Percentiles rank a stretch among this genome's conserved stretches.
These are phyloP conservation scores for Tyria jacobaeae DNA, from an alignment of 2,888 invertebrate genomes.

Conservation along the genomic window DNA sequence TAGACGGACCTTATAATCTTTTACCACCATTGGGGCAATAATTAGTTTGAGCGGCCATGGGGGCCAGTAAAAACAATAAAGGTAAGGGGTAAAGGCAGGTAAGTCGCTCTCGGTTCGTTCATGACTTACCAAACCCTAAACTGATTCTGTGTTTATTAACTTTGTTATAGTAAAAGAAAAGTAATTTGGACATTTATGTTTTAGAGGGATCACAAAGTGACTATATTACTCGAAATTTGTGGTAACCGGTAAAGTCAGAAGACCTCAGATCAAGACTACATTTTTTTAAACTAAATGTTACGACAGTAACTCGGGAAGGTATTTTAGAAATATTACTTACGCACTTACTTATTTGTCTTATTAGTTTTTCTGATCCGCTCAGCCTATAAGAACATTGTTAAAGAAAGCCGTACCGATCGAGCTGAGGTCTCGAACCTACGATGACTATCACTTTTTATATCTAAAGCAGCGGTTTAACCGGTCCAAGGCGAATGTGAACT, in stretches of 20 bases:
- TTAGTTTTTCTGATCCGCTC: slow-evolving; percentile 10
- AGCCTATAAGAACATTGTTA: slow-evolving; percentile 30
- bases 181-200: too few relatives aligned
- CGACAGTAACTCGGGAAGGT: background rate
- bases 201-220: too few relatives aligned
- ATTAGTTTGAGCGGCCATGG: too few relatives aligned
- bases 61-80: too few relatives aligned
- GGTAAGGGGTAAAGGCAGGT: too few relatives aligned
- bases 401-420: slow-evolving; percentile 52
- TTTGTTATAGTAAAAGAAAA: too few relatives aligned
- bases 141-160: too few relatives aligned
- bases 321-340: background rate
- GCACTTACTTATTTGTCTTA: slow-evolving; percentile 8
- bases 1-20: too few relatives aligned
- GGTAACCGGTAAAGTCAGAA: background rate
- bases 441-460: slow-evolving; percentile 75
- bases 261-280: background rate
- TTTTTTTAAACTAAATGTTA: background rate
- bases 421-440: slow-evolving; percentile 59
- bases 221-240: too few relatives aligned
- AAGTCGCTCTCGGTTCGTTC: too few relatives aligned
- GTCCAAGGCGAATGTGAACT: slow-evolving; percentile 62
- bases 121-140: too few relatives aligned
- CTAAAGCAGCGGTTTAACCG: slow-evolving; percentile 66
- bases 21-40: too few relatives aligned